Evolutionary conservation across 2,113 vertebrate species (phyloP), one percentile per base, ranked within the genome.

Genomic region (Hylia prasina): DNA sequence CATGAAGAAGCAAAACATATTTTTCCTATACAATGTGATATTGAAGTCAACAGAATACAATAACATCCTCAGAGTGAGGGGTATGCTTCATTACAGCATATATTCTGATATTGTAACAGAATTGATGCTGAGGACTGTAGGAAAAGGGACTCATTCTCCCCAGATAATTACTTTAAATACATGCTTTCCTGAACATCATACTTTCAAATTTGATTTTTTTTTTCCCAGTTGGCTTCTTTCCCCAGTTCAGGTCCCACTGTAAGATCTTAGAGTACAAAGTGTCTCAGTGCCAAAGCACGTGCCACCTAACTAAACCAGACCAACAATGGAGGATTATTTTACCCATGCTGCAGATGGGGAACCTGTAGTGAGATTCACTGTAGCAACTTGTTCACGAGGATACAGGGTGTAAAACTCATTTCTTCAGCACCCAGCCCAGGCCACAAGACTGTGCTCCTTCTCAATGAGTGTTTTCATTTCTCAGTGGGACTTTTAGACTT

Each of bases 1-100:
- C 66, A 70, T 19, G 54, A 33, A 31, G 31, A 77, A 56, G 21
- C 2, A 82, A 87, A 78, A 87, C 21, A 33, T 37, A 44, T 45
- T 57, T 73, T 22, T 57, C 11, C 37, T 71, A 61, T 37, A 20
- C 0, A 3, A 51, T 20, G 6, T 0, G 0, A 37, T 77, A 65
- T 45, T 70, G 39, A 40, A 70, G 15, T 35, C 54, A 39, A 7
- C 10, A 83, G n/a, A 65, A 63, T 27, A 64, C 6, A 51, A 30
- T 19, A 31, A 7, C 11, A 63, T 56, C 75, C 82, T 47, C 73
- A 68, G 51, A 28, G 30, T 18, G 5, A 85, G 30, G 15, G 18
- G 10, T 33, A 35, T 4, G 17, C 16, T 42, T 60, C 22, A 65
- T 76, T 22, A 56, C 15, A n/a, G n/a, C n/a, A n/a, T n/a, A n/a